These are phyloP conservation scores for Eupelmus urozonus DNA, from an alignment of 2,888 invertebrate species.

Conservation along the genomic window DNA sequence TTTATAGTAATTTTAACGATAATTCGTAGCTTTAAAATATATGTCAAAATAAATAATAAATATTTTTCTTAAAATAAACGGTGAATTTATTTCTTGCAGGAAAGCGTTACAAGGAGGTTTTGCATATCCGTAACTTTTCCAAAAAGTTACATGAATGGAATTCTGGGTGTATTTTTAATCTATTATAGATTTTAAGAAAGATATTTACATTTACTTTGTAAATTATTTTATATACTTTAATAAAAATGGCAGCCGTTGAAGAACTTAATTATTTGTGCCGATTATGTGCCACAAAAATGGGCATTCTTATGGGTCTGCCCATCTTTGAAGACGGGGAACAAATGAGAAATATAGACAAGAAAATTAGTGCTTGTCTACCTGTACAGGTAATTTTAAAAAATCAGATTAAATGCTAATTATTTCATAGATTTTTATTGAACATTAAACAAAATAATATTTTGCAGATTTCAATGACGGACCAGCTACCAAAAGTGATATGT, in stretches of 20 bases:
- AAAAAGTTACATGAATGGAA: no score
- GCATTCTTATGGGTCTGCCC: slow-evolving; percentile 75
- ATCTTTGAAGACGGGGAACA: slow-evolving; percentile 78
- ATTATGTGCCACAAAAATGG: slow-evolving; percentile 76
- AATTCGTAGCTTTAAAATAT: no score
- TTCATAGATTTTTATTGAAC: slow-evolving; percentile 4
- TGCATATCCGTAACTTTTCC: no score
- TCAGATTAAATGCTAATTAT: background rate
- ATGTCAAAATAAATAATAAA: no score
- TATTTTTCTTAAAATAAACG: no score
- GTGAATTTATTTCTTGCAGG: no score
- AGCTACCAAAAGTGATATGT: slow-evolving; percentile 81
- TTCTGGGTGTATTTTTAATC: no score
- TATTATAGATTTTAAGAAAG: slow-evolving; percentile 14
- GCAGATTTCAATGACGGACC: slow-evolving; percentile 79
- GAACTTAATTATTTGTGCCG: slow-evolving; percentile 77
- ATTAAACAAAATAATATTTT: slow-evolving; percentile 61
- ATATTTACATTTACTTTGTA: slow-evolving; percentile 19
- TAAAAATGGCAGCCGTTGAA: slow-evolving; percentile 65
- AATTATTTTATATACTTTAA: slow-evolving; percentile 9
- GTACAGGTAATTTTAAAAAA: slow-evolving; percentile 77
- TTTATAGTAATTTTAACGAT: no score
- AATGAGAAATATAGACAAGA: slow-evolving; percentile 79
- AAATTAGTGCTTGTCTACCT: slow-evolving; percentile 80
- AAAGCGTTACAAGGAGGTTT: no score